These are phyloP conservation scores for Myotis davidii DNA, from an alignment of 2,113 vertebrate genomes.

Conservation along the genomic window DNA sequence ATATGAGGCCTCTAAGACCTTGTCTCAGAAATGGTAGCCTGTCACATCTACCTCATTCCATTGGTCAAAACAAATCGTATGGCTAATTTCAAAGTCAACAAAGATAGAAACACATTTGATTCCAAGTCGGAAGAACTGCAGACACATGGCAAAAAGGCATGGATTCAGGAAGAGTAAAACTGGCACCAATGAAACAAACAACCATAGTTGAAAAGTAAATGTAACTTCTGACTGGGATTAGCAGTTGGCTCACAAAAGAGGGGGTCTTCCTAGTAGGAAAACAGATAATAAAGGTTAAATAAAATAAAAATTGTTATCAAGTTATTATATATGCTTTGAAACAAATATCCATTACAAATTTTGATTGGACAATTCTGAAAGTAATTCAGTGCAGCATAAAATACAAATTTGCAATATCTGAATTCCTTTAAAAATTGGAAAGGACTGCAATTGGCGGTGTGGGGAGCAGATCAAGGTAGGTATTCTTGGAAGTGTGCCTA, in stretches of 20 bases:
- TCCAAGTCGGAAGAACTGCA: neutral
- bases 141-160: neutral
- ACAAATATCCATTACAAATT: neutral
- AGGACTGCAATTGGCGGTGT: neutral
- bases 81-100: neutral
- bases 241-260: neutral
- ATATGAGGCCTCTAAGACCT: fast-evolving
- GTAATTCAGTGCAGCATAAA: neutral
- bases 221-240: neutral
- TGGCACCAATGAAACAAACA: neutral
- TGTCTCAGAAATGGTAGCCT: neutral
- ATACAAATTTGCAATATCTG: neutral
- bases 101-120: neutral
- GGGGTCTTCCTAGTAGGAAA: neutral
- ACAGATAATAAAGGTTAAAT: neutral
- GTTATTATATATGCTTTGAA: neutral
- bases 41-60: neutral
- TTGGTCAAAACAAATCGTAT: neutral
- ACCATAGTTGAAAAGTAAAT: neutral
- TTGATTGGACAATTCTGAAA: neutral
- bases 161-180: neutral
- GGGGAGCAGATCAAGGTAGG: neutral
- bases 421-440: neutral
- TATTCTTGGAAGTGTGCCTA: neutral
- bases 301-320: neutral